Base-by-base conservation (phyloP, 2,797 vertebrate species). In the Lutjanus argentimaculatus region DNA sequence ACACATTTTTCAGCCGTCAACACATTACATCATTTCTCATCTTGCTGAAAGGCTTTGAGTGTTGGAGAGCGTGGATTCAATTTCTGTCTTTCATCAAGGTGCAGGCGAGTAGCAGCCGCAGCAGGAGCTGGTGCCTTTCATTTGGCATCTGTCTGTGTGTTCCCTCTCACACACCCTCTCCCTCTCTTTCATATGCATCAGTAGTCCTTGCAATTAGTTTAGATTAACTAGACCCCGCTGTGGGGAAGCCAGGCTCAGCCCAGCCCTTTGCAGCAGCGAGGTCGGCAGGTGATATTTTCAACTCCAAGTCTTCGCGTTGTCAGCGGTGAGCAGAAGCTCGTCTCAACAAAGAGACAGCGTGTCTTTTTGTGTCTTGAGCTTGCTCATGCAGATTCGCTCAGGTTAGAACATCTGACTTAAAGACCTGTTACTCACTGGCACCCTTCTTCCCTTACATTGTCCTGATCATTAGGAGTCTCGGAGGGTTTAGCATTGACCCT, bases 191-290 rank as follows among this genome's bases (percentile, higher is more conserved):
- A 68, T 75, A 90, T 84, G 89, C 87, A 88, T 87, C 87, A 85
- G 69, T 70, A 75, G 65, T 74, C 77, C 68, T 81, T 72, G 82
- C 88, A 89, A 91, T 92, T 92, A 89, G 78, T 86, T 84, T 79
- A 85, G 80, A 89, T 93, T 90, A 91, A 72, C 75, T 22, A 69
- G 80, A 79, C 64, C 57, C 84, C 12, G 19, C 73, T 57, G 72
- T 43, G 69, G 71, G 67, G 52, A 75, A 45, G 70, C 55, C 49
- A 63, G 67, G 61, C 51, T 67, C 71, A 72, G 80, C 57, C 53
- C 19, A 52, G 15, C 72, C 76, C 45, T 75, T 66, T 61, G 82
- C 67, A 49, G 65, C 72, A 68, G 63, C 0, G 25, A 69, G 79
- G 68, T 71, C 42, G 42, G 55, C 77, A 48, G 82, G 76, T 66